Base-by-base conservation (phyloP, 2,113 vertebrate species). In the Dicaeum eximium region DNA sequence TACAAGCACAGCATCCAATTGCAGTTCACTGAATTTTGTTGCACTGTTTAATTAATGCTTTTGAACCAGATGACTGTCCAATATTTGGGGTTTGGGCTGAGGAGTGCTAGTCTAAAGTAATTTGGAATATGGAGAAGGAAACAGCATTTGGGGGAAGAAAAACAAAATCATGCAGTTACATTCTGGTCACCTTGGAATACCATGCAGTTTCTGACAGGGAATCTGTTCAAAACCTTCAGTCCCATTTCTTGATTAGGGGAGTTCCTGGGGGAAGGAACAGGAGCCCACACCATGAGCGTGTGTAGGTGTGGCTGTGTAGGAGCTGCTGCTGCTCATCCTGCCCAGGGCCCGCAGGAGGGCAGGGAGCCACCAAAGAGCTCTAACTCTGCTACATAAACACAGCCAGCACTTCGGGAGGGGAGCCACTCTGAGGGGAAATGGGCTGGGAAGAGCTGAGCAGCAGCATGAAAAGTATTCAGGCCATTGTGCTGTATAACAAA, bases 391-490 rank as follows among this genome's bases (percentile, higher is more conserved):
- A 7, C 37, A 44, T 28, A 9, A 60, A 35, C 90, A 22, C 56
- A 19, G 24, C 38, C 87, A 66, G 81, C 81, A 31, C 80, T 19
- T 37, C 5, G 47, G 35, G 54, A 83, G 25, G 25, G 56, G 51
- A 61, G 30, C 72, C 6, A 1, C 64, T 60, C 62, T 15, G 18
- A 21, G 62, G 53, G 51, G 38, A 82, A 42, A 66, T 7, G 15
- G 88, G 54, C 51, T 88, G 38, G 10, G 71, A 86, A 42, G 40
- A 92, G 62, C 81, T 92, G 54, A 83, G 79, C 62, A 92, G 45
- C n/a, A 50, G 58, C 45, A 22, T 4, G 13, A 30, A 20, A 28
- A 62, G 14, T 19, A 40, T 53, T 47, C 19, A 4, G 62, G 47
- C 70, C 25, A 20, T 40, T 72, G 82, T 75, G 72, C 71, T 48